Conservation (phyloP, 2,888 invertebrate species). For the Polymixis flavicincta region DNA sequence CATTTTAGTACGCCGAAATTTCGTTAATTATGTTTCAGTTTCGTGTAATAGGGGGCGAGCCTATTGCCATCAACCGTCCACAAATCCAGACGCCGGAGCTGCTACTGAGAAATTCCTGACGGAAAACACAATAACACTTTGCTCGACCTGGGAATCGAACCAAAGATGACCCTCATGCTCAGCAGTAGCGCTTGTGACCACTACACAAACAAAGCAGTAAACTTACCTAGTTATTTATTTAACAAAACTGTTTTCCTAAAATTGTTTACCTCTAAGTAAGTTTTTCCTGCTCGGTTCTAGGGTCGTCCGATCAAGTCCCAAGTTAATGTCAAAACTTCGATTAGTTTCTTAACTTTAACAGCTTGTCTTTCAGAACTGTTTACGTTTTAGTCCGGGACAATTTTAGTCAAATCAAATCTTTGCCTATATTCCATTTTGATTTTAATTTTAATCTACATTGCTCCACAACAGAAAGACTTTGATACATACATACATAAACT, state of each 20-base stretch:
- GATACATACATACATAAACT: no score
- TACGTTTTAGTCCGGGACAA: not conserved
- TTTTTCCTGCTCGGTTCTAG: not conserved
- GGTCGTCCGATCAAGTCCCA: slow-evolving; percentile 3
- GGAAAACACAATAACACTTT: no score
- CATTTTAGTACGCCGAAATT: no score
- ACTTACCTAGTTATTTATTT: not conserved
- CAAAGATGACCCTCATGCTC: no score
- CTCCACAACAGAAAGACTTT: not conserved
- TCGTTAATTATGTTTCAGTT: no score
- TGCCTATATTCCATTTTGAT: not conserved
- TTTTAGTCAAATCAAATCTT: not conserved
- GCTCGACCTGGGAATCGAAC: no score
- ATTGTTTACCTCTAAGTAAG: not conserved
- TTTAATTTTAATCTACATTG: not conserved
- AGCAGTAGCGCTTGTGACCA: no score
- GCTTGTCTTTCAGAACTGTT: slow-evolving; percentile 18
- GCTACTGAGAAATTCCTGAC: no score
- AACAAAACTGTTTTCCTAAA: not conserved
- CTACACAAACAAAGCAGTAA: no score
- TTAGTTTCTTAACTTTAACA: slow-evolving; percentile 28
- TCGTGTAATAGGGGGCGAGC: no score
- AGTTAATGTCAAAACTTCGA: slow-evolving; percentile 41
- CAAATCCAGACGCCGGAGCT: no score
- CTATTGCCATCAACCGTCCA: no score